phyloP scores from a whole-genome alignment of 2,113 vertebrate genomes.

The Setophaga coronata region DNA sequence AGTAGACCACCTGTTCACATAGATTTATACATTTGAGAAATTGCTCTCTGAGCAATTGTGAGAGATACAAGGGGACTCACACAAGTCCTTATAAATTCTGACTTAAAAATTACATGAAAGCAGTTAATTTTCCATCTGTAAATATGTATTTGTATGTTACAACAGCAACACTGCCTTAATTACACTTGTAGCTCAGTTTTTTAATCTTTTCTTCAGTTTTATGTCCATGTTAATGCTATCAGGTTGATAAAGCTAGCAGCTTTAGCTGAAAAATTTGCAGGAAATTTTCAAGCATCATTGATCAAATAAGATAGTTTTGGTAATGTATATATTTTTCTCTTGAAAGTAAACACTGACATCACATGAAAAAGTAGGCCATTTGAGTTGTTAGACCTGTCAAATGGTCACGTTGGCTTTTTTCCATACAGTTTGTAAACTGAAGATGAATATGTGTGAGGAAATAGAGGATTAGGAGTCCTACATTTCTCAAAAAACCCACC shows the following conservation, averaged over 20 bases:
- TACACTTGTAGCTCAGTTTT: conserved; percentile 15
- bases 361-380: neutral
- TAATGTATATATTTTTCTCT: neutral
- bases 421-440: neutral
- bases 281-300: conserved; percentile 25
- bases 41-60: neutral
- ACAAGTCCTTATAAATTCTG: neutral
- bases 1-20: neutral
- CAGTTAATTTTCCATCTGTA: neutral
- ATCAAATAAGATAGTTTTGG: neutral
- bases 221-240: neutral
- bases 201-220: neutral
- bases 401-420: neutral
- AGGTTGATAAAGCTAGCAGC: conserved; percentile 18
- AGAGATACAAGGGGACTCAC: neutral
- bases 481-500: neutral
- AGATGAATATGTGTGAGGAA: neutral
- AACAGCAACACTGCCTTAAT: conserved; percentile 15
- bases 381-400: neutral
- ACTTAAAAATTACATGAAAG: neutral
- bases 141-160: neutral
- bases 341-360: conserved; percentile 10
- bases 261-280: conserved; percentile 16
- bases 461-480: neutral
- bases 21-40: conserved; percentile 7